phyloP scores from a whole-genome alignment of 1,140 invertebrate genomes.

The Lasioglossum baleicum region DNA sequence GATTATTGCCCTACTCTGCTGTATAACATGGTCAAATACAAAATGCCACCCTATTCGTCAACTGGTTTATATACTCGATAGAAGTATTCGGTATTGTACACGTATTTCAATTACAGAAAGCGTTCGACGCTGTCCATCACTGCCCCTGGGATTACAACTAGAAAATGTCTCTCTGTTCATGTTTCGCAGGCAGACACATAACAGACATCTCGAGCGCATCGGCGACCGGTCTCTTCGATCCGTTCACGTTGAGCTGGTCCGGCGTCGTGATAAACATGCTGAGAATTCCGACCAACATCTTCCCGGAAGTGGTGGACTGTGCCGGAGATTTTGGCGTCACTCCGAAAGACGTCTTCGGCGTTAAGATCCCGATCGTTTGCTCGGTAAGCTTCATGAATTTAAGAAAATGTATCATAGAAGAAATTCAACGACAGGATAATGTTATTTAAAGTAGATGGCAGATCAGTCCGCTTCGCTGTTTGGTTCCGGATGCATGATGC shows the following conservation, averaged over 20 bases:
- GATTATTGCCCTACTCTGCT: too few species aligned
- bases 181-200: constrained; percentile 83
- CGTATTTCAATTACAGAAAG: too few species aligned
- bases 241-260: constrained; percentile 92
- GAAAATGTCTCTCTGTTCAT: too few species aligned
- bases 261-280: constrained; percentile 85
- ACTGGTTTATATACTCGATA: too few species aligned
- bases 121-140: too few species aligned
- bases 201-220: constrained; percentile 94
- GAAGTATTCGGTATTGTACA: too few species aligned
- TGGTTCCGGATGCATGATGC: constrained; percentile 91
- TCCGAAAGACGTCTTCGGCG: constrained; percentile 85
- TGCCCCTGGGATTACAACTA: too few species aligned
- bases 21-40: too few species aligned
- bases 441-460: constrained; percentile 81
- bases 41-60: too few species aligned
- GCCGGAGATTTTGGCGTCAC: constrained; percentile 86
- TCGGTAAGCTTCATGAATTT: constrained; percentile 82
- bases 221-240: constrained; percentile 95
- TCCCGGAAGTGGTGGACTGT: constrained; percentile 91
- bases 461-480: constrained; percentile 94
- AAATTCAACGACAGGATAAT: not conserved
- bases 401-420: constrained; percentile 4
- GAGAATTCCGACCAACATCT: constrained; percentile 85
- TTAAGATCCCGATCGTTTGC: constrained; percentile 87